Evolutionary conservation across 2,888 invertebrate species (phyloP).

Genomic region (Arrhopalites spinosus): DNA sequence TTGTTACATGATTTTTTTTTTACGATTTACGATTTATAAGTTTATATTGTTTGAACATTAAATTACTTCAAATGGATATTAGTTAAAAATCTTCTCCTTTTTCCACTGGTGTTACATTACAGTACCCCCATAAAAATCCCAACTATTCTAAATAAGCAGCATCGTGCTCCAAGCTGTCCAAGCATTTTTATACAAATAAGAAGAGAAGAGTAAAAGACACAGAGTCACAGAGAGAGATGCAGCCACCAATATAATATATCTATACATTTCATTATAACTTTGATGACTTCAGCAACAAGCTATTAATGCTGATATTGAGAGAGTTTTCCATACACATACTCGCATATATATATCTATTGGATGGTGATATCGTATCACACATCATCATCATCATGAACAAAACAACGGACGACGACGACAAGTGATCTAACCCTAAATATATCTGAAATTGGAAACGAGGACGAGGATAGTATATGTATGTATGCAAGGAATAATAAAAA

Average conservation of each 20-base stretch:
- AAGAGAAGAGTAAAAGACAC: not conserved
- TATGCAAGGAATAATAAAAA: too few relatives aligned
- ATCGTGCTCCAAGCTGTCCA: not conserved
- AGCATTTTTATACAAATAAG: not conserved
- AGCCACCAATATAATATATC: too few relatives aligned
- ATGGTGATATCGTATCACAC: not conserved
- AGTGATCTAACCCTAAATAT: not conserved
- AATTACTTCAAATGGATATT: conserved; percentile 22
- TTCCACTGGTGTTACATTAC: conserved; percentile 24
- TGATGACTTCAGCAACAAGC: conserved; percentile 1
- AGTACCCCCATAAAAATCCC: conserved; percentile 6
- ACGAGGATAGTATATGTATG: too few relatives aligned
- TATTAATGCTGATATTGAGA: not conserved
- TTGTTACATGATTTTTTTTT: conserved; percentile 24
- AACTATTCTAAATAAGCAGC: conserved; percentile 3
- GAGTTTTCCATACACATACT: too few relatives aligned
- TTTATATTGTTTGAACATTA: conserved; percentile 33
- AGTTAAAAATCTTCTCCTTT: conserved; percentile 9
- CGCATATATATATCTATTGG: too few relatives aligned
- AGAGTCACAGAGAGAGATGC: too few relatives aligned
- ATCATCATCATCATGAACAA: conserved; percentile 1
- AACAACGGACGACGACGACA: not conserved
- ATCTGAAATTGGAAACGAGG: not conserved
- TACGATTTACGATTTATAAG: conserved; percentile 24
- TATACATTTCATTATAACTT: not conserved